A percentile compares a stretch with the other conserved stretches of the same genome.
Evolutionary conservation across 2,797 vertebrate genomes (phyloP).

Genomic region (Micropoecilia bifurca): DNA sequence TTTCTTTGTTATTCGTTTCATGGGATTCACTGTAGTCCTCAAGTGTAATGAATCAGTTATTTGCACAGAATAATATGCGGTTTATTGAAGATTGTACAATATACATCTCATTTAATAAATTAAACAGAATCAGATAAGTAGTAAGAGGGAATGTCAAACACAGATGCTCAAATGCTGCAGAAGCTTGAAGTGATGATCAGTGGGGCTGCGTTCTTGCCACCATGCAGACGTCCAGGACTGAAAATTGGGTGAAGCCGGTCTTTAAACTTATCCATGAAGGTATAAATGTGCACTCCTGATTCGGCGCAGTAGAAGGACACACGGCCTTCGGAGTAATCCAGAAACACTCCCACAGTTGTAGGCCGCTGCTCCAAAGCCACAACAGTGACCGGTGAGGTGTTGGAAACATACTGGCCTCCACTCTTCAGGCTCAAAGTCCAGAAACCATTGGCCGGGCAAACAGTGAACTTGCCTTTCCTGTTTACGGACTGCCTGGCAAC

Average conservation of each 20-base stretch:
- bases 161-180: slow-evolving; percentile 76
- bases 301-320: slow-evolving; percentile 82
- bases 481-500: slow-evolving; percentile 80
- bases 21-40: slow-evolving; percentile 62
- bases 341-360: slow-evolving; percentile 74
- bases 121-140: slow-evolving; percentile 5
- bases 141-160: neutral
- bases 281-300: slow-evolving; percentile 78
- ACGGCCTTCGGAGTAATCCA: slow-evolving; percentile 77
- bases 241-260: slow-evolving; percentile 82
- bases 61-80: slow-evolving; percentile 26
- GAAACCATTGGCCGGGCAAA: slow-evolving; percentile 82
- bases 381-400: slow-evolving; percentile 64
- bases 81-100: slow-evolving; percentile 24
- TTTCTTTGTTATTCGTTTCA: slow-evolving; percentile 62
- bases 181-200: slow-evolving; percentile 75
- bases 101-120: slow-evolving; percentile 27
- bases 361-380: slow-evolving; percentile 71
- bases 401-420: slow-evolving; percentile 74
- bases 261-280: slow-evolving; percentile 79
- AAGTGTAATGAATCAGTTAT: slow-evolving; percentile 34
- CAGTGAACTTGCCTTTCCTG: slow-evolving; percentile 83
- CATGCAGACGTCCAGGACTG: slow-evolving; percentile 77
- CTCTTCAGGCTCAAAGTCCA: slow-evolving; percentile 81
- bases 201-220: slow-evolving; percentile 77